Percentiles rank a stretch among this genome's conserved stretches.
Conservation (phyloP, 1,140 invertebrate genomes). For the Zaprionus vittiger region DNA sequence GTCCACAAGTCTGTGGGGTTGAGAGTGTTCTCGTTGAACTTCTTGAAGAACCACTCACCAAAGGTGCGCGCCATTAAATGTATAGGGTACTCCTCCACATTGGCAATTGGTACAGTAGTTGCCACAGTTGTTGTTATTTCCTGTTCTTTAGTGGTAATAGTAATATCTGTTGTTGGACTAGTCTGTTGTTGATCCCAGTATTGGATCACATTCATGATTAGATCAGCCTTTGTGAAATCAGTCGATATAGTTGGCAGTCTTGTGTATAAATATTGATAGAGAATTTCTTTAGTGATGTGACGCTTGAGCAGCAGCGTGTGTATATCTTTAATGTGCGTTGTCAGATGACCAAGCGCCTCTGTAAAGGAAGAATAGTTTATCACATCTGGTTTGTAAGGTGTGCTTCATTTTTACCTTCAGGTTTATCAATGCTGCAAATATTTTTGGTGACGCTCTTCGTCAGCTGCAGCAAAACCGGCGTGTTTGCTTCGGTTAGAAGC, state of each 20-base stretch:
- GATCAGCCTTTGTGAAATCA: slow-evolving; percentile 84
- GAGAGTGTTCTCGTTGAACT: slow-evolving; percentile 85
- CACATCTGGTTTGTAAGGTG: not conserved
- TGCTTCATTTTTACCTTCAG: slow-evolving; percentile 44
- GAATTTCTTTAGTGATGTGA: slow-evolving; percentile 84
- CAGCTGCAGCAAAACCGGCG: slow-evolving; percentile 55
- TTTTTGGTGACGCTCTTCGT: slow-evolving; percentile 66
- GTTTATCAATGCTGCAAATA: slow-evolving; percentile 45
- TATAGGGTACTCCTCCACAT: slow-evolving; percentile 64
- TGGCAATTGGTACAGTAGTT: not conserved
- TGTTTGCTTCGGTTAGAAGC: slow-evolving; percentile 53
- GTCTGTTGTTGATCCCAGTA: slow-evolving; percentile 77
- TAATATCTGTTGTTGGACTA: not conserved
- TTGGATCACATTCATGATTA: slow-evolving; percentile 83
- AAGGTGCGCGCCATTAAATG: slow-evolving; percentile 86
- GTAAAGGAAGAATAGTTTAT: slow-evolving; percentile 26
- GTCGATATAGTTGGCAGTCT: slow-evolving; percentile 76
- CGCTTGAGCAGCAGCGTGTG: slow-evolving; percentile 84
- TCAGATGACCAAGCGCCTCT: slow-evolving; percentile 85
- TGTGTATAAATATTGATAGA: slow-evolving; percentile 85
- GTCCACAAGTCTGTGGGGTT: slow-evolving; percentile 86
- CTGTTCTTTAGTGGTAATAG: not conserved
- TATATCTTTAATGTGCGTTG: slow-evolving; percentile 82
- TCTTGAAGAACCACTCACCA: slow-evolving; percentile 87
- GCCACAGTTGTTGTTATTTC: not conserved